These are phyloP conservation scores for Hydroisotoma schaefferi DNA, from an alignment of 2,888 invertebrate genomes.

Conservation along the genomic window DNA sequence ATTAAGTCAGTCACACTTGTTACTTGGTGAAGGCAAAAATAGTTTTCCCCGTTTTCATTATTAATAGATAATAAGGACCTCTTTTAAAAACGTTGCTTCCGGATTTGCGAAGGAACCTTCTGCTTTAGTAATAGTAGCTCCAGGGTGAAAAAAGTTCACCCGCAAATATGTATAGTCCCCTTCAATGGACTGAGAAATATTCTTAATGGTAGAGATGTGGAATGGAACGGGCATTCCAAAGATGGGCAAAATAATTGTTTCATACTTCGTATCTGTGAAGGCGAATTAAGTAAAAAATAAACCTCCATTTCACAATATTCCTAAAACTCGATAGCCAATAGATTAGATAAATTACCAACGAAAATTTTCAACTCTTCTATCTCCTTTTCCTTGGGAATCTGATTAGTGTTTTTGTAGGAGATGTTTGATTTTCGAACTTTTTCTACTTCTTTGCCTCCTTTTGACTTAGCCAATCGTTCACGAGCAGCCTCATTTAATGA, in stretches of 20 bases:
- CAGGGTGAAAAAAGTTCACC: slow-evolving; percentile 98
- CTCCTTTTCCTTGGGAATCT: slow-evolving; percentile 91
- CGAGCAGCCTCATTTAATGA: slow-evolving; percentile 89
- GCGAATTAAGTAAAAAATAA: too few relatives aligned
- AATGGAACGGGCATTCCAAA: slow-evolving; percentile 96
- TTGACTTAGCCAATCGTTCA: slow-evolving; percentile 82
- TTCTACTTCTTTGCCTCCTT: slow-evolving; percentile 72
- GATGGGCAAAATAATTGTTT: slow-evolving; percentile 95
- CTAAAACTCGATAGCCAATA: slow-evolving; percentile 1
- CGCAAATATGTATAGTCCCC: slow-evolving; percentile 97
- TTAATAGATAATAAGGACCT: slow-evolving; percentile 53
- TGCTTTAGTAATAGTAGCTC: slow-evolving; percentile 89
- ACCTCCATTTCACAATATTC: slow-evolving; percentile 47
- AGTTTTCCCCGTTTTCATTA: neutral
- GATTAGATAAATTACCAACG: slow-evolving; percentile 68
- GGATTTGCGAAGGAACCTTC: slow-evolving; percentile 90
- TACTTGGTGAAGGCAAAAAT: neutral
- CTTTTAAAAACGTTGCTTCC: slow-evolving; percentile 95
- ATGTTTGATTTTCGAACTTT: slow-evolving; percentile 90
- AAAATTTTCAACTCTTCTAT: slow-evolving; percentile 89
- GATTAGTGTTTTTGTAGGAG: slow-evolving; percentile 86
- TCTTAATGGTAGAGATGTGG: slow-evolving; percentile 98
- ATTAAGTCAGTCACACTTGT: neutral
- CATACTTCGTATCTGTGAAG: slow-evolving; percentile 96
- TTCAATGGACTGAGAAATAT: slow-evolving; percentile 96